Evolutionary conservation across 2,113 vertebrate species (phyloP).

Genomic region (Castor canadensis): DNA sequence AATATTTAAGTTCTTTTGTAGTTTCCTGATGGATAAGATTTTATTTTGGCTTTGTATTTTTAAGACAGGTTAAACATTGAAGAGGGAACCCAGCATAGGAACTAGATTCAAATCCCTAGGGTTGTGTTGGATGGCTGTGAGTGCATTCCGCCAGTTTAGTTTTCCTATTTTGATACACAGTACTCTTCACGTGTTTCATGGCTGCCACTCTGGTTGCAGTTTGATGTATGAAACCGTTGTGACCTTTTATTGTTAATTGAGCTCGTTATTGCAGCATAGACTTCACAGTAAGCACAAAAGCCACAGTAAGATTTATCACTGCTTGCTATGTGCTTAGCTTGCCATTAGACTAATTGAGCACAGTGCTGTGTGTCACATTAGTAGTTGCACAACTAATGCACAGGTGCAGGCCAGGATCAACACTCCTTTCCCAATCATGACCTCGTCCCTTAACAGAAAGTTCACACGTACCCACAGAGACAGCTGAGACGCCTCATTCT

Average conservation of each 20-base stretch:
- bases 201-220: background rate
- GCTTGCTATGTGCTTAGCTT: fast-evolving
- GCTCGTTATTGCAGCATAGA: fast-evolving
- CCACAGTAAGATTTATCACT: background rate
- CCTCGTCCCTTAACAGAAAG: no score
- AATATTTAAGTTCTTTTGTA: background rate
- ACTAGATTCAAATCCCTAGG: background rate
- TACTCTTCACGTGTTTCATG: background rate
- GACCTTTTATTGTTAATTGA: background rate
- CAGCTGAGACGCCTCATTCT: background rate
- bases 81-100: background rate
- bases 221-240: background rate
- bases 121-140: background rate
- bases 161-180: background rate
- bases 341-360: fast-evolving
- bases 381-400: fast-evolving
- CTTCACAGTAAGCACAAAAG: fast-evolving
- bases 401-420: no score
- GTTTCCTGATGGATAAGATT: background rate
- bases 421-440: background rate
- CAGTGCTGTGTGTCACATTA: background rate
- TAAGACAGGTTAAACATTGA: background rate
- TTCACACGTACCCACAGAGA: no score
- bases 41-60: background rate
- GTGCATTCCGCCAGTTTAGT: no score